Conservation (phyloP, 2,113 vertebrate genomes). For the Pongo pygmaeus region DNA sequence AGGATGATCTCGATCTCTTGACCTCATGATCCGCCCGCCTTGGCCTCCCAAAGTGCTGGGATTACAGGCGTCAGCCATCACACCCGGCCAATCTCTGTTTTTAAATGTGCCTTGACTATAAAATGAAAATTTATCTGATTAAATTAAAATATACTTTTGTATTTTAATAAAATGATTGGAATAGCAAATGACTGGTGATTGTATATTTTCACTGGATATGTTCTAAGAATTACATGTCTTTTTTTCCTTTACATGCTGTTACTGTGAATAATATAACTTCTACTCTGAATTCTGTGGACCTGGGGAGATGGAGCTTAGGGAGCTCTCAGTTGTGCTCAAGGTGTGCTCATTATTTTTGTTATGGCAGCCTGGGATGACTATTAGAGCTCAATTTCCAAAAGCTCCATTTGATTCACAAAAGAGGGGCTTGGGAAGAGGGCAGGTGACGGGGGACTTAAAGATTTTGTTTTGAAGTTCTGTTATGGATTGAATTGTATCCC, state of each 20-base stretch:
- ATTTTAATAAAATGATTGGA: constrained; percentile 13
- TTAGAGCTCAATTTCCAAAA: not conserved
- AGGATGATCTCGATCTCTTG: too few species aligned
- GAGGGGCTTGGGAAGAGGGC: not conserved
- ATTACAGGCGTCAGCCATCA: too few species aligned
- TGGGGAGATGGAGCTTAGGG: not conserved
- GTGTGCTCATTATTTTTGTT: too few species aligned
- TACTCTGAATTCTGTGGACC: not conserved
- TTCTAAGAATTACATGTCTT: not conserved
- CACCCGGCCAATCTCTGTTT: not conserved
- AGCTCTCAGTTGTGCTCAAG: not conserved
- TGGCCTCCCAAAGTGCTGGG: too few species aligned
- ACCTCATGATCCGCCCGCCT: too few species aligned
- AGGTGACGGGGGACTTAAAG: not conserved
- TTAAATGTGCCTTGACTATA: not conserved
- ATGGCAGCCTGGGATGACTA: too few species aligned
- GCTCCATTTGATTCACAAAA: not conserved
- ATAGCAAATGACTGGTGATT: not conserved
- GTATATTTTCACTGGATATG: not conserved
- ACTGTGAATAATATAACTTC: not conserved
- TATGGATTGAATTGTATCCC: not conserved
- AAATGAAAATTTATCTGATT: constrained; percentile 16
- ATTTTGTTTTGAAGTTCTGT: not conserved
- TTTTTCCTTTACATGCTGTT: not conserved
- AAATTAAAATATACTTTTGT: not conserved